Conservation (phyloP, 1,140 invertebrate genomes). For the Olivierus martensii region DNA sequence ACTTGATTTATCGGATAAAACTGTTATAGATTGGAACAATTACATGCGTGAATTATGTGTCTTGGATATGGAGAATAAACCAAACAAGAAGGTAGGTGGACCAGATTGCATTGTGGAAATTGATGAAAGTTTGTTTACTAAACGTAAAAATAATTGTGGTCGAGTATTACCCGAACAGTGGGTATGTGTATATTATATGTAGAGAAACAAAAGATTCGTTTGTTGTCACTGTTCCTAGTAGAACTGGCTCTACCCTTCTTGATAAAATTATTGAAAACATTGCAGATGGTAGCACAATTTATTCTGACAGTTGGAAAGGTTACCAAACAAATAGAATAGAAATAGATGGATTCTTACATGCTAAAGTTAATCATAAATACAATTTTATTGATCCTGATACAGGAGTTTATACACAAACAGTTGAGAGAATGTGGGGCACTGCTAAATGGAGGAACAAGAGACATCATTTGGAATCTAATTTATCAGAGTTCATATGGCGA, state of each 20-base stretch:
- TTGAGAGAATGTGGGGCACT: too few relatives aligned
- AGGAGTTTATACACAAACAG: too few relatives aligned
- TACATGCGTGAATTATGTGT: not conserved
- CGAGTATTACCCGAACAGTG: constrained; percentile 1
- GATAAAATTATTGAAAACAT: constrained; percentile 1
- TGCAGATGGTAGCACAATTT: not conserved
- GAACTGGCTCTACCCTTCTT: not conserved
- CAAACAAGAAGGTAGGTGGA: not conserved
- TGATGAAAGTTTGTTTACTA: constrained; percentile 6
- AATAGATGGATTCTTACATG: too few relatives aligned
- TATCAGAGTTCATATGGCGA: too few relatives aligned
- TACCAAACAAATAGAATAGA: not conserved
- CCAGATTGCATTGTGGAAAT: not conserved
- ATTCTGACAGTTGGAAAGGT: not conserved
- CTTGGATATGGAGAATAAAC: too few relatives aligned
- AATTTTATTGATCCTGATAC: too few relatives aligned
- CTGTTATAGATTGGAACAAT: constrained; percentile 2
- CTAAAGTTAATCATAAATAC: too few relatives aligned
- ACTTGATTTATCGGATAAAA: not conserved
- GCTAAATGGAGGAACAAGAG: too few relatives aligned
- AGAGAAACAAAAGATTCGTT: constrained; percentile 3
- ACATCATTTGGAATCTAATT: too few relatives aligned
- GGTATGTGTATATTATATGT: not conserved
- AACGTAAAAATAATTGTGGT: not conserved
- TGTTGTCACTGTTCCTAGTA: not conserved